Evolutionary conservation across 2,113 vertebrate genomes (phyloP).

Genomic region (Rissa tridactyla): DNA sequence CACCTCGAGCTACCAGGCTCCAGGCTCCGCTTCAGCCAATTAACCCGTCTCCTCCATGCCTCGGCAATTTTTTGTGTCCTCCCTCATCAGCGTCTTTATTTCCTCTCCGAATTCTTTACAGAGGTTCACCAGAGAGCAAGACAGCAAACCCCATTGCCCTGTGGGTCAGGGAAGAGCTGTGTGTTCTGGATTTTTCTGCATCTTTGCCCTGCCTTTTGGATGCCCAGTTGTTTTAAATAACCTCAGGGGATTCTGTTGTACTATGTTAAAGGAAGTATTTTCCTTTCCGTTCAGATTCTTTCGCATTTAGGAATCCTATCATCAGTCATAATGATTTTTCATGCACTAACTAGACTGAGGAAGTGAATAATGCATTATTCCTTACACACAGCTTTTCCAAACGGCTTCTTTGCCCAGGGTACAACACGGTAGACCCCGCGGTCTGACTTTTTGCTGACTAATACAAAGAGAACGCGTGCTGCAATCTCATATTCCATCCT

Average conservation of each 20-base stretch:
- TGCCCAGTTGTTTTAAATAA: background rate
- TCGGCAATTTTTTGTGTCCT: background rate
- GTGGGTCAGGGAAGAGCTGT: background rate
- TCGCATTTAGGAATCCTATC: background rate
- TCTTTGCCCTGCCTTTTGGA: background rate
- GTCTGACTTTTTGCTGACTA: background rate
- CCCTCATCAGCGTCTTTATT: background rate
- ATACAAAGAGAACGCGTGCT: background rate
- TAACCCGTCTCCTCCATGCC: background rate
- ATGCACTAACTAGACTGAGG: background rate
- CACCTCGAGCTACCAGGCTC: background rate
- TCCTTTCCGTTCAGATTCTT: background rate
- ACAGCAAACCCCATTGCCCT: background rate
- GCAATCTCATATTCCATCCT: background rate
- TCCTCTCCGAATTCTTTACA: background rate
- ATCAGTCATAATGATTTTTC: background rate
- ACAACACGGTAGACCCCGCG: background rate
- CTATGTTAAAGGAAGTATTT: background rate
- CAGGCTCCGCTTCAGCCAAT: background rate
- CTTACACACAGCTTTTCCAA: background rate
- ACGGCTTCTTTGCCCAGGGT: background rate
- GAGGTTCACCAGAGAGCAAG: background rate
- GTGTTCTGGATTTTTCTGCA: background rate
- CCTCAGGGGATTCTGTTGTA: background rate
- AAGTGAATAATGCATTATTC: background rate